Percentiles rank a stretch among this genome's conserved stretches.
These are phyloP conservation scores for Hyles vespertilio DNA, from an alignment of 1,140 invertebrate species.

Conservation along the genomic window DNA sequence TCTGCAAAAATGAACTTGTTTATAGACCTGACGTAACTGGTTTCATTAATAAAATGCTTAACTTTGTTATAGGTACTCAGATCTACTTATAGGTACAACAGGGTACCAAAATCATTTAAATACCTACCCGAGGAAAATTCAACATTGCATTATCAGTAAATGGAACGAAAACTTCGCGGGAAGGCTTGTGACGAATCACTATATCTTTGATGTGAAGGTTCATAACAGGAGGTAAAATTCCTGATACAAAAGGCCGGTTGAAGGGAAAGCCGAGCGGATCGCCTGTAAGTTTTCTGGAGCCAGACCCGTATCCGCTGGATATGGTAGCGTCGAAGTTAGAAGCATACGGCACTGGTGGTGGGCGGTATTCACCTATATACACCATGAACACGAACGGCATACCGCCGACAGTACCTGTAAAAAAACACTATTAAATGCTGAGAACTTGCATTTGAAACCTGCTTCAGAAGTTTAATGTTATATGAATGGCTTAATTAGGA, in stretches of 20 bases:
- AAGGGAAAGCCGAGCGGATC: conserved; percentile 80
- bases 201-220: conserved; percentile 79
- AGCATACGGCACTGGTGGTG: conserved; percentile 33
- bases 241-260: conserved; percentile 77
- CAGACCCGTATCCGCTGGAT: conserved; percentile 56
- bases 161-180: conserved; percentile 59
- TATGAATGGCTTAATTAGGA: too few species aligned
- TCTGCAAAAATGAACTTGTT: neutral
- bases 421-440: neutral
- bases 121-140: too few species aligned
- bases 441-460: too few species aligned
- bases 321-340: conserved; percentile 32
- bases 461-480: too few species aligned
- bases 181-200: conserved; percentile 78
- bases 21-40: neutral
- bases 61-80: too few species aligned
- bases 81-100: too few species aligned
- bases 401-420: conserved; percentile 72
- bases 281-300: conserved; percentile 54
- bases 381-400: conserved; percentile 80
- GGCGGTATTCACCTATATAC: conserved; percentile 74
- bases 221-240: conserved; percentile 76
- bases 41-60: too few species aligned
- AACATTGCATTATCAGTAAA: neutral
- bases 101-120: too few species aligned